Percentiles rank a stretch among this genome's conserved stretches.
phyloP scores from a whole-genome alignment of 2,888 invertebrate genomes.

The Stramonita haemastoma region DNA sequence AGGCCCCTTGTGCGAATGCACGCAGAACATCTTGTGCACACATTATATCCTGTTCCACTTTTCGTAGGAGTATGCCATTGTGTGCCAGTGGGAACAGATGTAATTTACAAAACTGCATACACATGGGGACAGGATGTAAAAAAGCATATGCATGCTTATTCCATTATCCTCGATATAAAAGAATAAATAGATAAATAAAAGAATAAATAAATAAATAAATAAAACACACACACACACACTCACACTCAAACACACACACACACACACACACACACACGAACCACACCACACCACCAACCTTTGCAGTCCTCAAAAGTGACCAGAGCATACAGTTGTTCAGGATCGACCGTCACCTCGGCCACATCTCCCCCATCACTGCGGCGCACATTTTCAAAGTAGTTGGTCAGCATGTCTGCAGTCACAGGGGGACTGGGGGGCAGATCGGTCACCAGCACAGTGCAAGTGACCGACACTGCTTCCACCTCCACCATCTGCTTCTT shows the following conservation, averaged over 20 bases:
- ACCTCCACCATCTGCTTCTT: neutral
- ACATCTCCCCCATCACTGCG: constrained; percentile 29
- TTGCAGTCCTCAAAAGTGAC: constrained; percentile 27
- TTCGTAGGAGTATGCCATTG: no score
- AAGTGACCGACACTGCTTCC: constrained; percentile 14
- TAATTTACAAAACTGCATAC: no score
- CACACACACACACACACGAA: neutral
- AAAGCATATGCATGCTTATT: no score
- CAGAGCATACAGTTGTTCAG: neutral
- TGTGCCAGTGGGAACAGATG: no score
- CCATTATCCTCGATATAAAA: no score
- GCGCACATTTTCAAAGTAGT: constrained; percentile 33
- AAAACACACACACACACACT: neutral
- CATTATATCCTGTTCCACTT: no score
- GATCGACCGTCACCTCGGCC: neutral
- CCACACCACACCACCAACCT: neutral
- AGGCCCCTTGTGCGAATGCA: no score
- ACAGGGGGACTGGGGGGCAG: neutral
- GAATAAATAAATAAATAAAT: neutral
- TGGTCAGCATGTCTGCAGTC: constrained; percentile 25
- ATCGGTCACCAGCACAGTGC: constrained; percentile 20
- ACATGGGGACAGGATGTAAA: no score
- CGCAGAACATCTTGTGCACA: no score
- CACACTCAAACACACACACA: neutral
- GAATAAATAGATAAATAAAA: no score